phyloP scores from a whole-genome alignment of 35 echinoderm and acorn worm species.

The Lytechinus variegatus region DNA sequence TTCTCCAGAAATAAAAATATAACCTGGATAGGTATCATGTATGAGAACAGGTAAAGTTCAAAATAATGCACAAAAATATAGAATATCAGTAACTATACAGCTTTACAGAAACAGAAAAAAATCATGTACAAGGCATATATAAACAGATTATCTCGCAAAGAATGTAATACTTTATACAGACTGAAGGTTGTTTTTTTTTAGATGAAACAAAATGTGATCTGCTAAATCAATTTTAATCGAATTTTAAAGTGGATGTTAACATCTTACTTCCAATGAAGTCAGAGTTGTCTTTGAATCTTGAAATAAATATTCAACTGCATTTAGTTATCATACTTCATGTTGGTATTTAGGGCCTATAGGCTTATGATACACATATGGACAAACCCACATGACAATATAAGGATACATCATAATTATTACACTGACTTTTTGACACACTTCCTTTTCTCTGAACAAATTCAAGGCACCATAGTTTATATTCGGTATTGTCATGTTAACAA shows the following conservation, averaged over 20 bases:
- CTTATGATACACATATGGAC: neutral
- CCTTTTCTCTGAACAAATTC: neutral
- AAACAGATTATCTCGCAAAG: neutral
- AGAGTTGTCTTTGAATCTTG: neutral
- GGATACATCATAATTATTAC: neutral
- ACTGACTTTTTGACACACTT: neutral
- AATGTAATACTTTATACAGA: neutral
- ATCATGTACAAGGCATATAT: neutral
- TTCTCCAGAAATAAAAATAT: neutral
- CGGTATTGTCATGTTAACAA: neutral
- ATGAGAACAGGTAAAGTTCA: neutral
- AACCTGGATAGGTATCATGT: neutral
- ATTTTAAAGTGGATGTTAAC: neutral
- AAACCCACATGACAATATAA: neutral
- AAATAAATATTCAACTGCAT: neutral
- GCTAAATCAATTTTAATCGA: too few species aligned
- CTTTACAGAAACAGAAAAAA: neutral
- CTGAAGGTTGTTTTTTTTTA: neutral
- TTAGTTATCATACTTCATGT: neutral
- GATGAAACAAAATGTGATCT: too few species aligned
- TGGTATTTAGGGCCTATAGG: neutral
- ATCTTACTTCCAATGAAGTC: neutral
- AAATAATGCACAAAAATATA: conserved; percentile 21
- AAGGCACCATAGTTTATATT: neutral
- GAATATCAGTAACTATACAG: neutral